These are phyloP conservation scores for Sinhomidia bicolor DNA, from an alignment of 2,888 invertebrate genomes.

Conservation along the genomic window DNA sequence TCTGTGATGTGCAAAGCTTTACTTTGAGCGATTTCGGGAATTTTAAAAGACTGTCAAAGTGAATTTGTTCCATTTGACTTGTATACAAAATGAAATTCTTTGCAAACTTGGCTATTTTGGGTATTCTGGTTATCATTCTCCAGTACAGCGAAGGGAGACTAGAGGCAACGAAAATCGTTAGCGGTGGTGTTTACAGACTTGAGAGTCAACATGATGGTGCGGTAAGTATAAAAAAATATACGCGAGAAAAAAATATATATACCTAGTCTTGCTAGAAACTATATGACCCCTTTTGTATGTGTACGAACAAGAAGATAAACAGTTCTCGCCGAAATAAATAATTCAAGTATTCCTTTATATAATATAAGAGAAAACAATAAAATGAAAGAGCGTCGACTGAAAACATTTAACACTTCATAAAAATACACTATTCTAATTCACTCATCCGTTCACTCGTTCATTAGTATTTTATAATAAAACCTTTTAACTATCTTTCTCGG, in stretches of 20 bases:
- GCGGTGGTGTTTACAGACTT: constrained; percentile 65
- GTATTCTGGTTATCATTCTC: background rate
- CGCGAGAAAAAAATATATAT: too few relatives aligned
- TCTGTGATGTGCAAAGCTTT: constrained; percentile 53
- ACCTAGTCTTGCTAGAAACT: too few relatives aligned
- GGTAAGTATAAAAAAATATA: too few relatives aligned
- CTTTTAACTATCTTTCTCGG: too few relatives aligned
- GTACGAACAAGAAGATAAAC: too few relatives aligned
- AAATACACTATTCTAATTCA: background rate
- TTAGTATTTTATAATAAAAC: too few relatives aligned
- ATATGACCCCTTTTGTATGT: background rate
- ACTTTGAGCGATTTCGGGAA: constrained; percentile 33
- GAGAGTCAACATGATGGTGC: constrained; percentile 75
- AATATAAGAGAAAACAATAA: too few relatives aligned
- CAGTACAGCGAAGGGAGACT: constrained; percentile 44
- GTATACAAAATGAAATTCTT: constrained; percentile 58
- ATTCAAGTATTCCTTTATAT: too few relatives aligned
- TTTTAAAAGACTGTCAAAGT: background rate
- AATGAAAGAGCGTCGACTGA: background rate
- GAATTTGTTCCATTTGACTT: constrained; percentile 36
- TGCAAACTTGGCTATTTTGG: background rate
- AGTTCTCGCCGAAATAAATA: too few relatives aligned
- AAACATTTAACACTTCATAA: background rate
- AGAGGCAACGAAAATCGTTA: constrained; percentile 67
- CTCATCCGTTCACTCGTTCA: too few relatives aligned